Conservation (phyloP, 2,888 invertebrate genomes). For the Exephanes ischioxanthus region DNA sequence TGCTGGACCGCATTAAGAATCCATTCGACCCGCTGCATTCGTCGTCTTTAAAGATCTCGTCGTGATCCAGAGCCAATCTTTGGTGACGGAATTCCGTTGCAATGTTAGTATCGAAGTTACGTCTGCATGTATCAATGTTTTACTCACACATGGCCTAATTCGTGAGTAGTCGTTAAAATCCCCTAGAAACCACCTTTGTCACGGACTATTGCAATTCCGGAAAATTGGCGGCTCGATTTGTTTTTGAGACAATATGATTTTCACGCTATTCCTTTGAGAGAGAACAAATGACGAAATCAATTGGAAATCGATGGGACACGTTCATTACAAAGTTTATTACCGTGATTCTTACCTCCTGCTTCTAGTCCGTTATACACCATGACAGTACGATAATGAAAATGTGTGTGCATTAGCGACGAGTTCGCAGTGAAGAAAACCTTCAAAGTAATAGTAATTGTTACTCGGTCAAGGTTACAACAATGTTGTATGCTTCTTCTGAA, state of each 20-base stretch:
- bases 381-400: not conserved
- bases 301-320: not conserved
- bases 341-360: conserved; percentile 5
- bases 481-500: not conserved
- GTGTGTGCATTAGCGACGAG: not conserved
- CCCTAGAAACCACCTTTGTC: conserved; percentile 42
- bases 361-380: not conserved
- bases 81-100: not conserved
- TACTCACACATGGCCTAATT: conserved; percentile 57
- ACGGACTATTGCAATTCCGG: not conserved
- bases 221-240: not conserved
- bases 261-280: not conserved
- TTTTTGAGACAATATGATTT: not conserved
- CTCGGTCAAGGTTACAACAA: conserved; percentile 10
- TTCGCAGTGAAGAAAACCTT: not conserved
- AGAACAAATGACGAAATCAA: not conserved
- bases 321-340: not conserved
- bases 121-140: not conserved
- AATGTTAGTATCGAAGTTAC: not conserved
- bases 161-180: conserved; percentile 46
- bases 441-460: not conserved
- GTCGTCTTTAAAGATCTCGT: not conserved
- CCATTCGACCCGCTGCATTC: not conserved
- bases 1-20: conserved; percentile 24
- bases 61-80: conserved; percentile 54